A percentile compares a stretch with the other conserved stretches of the same genome.
Conservation (phyloP, 53 echinoderm and acorn worm genomes). For the Paracentrotus lividus region DNA sequence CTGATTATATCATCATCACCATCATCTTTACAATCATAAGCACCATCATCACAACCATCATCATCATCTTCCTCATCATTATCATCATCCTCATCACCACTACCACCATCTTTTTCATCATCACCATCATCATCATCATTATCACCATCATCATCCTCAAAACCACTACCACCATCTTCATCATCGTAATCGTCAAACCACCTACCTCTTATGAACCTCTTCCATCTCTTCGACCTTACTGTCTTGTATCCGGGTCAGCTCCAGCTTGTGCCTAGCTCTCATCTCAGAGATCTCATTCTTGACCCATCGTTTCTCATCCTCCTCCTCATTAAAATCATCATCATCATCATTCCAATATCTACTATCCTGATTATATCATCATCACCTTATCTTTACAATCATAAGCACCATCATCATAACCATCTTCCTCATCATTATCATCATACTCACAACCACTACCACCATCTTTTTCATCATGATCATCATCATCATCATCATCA, state of each 20-base stretch:
- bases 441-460: no score
- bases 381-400: background rate
- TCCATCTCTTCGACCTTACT: constrained; percentile 99
- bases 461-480: background rate
- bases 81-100: background rate
- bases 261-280: constrained; percentile 98
- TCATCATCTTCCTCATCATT: background rate
- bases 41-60: background rate
- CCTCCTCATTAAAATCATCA: constrained; percentile 62
- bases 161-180: background rate
- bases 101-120: background rate
- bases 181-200: no score
- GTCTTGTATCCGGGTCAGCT: constrained; percentile 90
- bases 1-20: background rate
- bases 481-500: constrained; percentile 2
- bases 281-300: constrained; percentile 99
- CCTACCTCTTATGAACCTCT: constrained; percentile 96
- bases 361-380: background rate
- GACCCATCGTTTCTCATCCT: constrained; percentile 94
- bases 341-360: background rate
- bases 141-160: background rate
- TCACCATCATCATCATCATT: background rate
- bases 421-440: no score
- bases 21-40: background rate
- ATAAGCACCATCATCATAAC: background rate